These are phyloP conservation scores for Danio choprae DNA, from an alignment of 2,797 vertebrate species.

Conservation along the genomic window DNA sequence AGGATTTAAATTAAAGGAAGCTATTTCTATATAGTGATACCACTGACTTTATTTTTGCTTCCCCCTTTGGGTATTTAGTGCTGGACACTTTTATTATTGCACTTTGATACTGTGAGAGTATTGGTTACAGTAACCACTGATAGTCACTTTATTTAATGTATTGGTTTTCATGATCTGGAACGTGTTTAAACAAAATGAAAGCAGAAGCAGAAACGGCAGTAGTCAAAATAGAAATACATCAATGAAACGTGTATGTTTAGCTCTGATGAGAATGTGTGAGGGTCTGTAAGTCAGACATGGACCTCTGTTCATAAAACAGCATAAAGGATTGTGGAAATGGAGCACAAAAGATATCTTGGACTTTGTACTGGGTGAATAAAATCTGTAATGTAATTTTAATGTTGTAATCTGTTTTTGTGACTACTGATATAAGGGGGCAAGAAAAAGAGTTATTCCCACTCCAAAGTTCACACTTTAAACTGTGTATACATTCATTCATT, in stretches of 20 bases:
- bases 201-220: neutral
- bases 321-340: neutral
- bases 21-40: neutral
- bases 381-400: neutral
- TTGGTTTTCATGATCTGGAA: slow-evolving; percentile 2
- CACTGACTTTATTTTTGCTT: neutral
- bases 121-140: neutral
- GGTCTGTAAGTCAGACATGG: neutral
- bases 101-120: slow-evolving; percentile 28
- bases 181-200: neutral
- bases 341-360: slow-evolving; percentile 19
- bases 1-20: neutral
- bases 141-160: neutral
- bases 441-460: neutral
- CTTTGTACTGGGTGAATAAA: neutral
- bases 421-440: too few species aligned
- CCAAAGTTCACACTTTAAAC: too few species aligned
- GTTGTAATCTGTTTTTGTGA: slow-evolving; percentile 1
- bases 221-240: neutral
- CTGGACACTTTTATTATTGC: slow-evolving; percentile 36
- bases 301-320: neutral
- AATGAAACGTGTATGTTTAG: neutral
- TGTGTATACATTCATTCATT: too few species aligned
- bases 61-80: slow-evolving; percentile 11
- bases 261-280: neutral